phyloP scores from a whole-genome alignment of 1,140 invertebrate genomes.

The Drosophila sucinea region DNA sequence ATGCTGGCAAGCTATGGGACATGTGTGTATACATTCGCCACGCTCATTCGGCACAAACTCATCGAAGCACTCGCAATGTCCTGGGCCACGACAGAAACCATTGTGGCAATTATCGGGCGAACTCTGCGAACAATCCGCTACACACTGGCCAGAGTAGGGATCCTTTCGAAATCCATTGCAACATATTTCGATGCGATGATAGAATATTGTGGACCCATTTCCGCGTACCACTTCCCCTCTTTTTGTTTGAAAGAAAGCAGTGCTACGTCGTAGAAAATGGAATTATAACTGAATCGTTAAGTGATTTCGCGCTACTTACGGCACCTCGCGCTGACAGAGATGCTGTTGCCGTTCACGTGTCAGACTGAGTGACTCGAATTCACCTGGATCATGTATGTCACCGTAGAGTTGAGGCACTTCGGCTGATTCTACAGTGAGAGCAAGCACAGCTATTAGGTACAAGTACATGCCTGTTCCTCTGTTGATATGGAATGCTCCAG shows the following conservation, averaged over 20 bases:
- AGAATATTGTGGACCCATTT: constrained; percentile 72
- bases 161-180: constrained; percentile 86
- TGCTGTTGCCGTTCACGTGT: constrained; percentile 49
- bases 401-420: constrained; percentile 47
- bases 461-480: constrained; percentile 38
- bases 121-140: constrained; percentile 83
- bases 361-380: constrained; percentile 59
- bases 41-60: constrained; percentile 84
- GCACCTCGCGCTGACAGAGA: constrained; percentile 64
- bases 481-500: constrained; percentile 36
- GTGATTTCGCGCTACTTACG: constrained; percentile 43
- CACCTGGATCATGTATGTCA: constrained; percentile 43
- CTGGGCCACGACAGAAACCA: constrained; percentile 85
- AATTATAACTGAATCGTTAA: not conserved
- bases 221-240: constrained; percentile 46
- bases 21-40: constrained; percentile 73
- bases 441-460: not conserved
- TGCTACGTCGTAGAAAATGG: constrained; percentile 16
- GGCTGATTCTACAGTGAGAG: not conserved
- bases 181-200: constrained; percentile 84
- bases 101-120: constrained; percentile 84
- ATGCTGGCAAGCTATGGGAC: constrained; percentile 79
- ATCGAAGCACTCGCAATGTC: constrained; percentile 85
- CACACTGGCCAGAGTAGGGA: constrained; percentile 84
- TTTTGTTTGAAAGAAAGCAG: constrained; percentile 67